Conservation (phyloP, 2,888 invertebrate genomes). For the Machimus rusticus region DNA sequence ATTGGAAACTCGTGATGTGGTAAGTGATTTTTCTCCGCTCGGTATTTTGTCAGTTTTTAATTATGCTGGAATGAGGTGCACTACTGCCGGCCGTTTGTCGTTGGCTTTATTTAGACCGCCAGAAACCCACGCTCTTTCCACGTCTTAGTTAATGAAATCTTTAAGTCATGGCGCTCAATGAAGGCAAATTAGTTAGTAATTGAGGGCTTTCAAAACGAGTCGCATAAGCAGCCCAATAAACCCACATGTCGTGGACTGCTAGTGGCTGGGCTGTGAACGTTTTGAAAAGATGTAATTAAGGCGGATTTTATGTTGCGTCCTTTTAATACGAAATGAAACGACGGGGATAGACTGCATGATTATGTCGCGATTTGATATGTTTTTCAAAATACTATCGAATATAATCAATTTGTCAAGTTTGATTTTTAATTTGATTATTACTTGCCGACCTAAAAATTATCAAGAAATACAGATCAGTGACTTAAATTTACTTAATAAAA, state of each 20-base stretch:
- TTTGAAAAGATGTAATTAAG: neutral
- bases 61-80: neutral
- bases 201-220: neutral
- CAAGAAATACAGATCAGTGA: neutral
- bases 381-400: neutral
- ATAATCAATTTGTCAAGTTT: neutral
- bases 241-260: neutral
- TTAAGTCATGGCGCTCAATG: neutral
- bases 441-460: neutral
- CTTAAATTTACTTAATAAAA: neutral
- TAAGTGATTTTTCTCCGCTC: neutral
- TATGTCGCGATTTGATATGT: neutral
- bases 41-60: neutral
- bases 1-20: slow-evolving; percentile 2
- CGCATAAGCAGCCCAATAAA: neutral
- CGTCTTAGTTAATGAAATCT: neutral
- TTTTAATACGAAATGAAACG: neutral
- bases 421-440: neutral
- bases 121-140: neutral
- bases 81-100: neutral
- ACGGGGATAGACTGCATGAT: neutral
- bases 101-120: neutral
- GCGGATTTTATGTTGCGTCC: neutral
- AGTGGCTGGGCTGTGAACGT: neutral
- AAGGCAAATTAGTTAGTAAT: slow-evolving; percentile 11